phyloP scores from a whole-genome alignment of 2,113 vertebrate genomes.

The Nothobranchius furzeri region DNA sequence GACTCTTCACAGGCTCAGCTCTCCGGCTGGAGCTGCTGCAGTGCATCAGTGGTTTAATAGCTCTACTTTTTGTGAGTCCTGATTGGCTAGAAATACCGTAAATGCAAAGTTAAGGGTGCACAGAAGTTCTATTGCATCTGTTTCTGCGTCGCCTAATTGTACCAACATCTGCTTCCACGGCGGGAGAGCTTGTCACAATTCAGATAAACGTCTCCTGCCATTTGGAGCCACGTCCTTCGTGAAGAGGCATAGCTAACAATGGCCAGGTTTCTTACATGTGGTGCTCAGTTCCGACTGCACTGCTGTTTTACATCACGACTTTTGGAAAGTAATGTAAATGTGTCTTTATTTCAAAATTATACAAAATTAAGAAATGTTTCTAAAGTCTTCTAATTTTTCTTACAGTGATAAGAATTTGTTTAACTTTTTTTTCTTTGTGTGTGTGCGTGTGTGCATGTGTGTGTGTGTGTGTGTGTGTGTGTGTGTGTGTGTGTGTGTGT shows the following conservation, averaged over 20 bases:
- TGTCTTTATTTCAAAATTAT: neutral
- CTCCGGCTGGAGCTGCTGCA: conserved; percentile 54
- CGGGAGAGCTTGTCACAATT: conserved; percentile 17
- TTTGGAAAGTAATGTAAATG: neutral
- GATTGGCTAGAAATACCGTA: conserved; percentile 45
- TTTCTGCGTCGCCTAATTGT: conserved; percentile 36
- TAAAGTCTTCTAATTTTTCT: no score
- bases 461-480: no score
- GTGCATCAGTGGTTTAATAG: conserved; percentile 62
- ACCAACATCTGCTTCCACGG: conserved; percentile 18
- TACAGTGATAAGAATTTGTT: neutral
- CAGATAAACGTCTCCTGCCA: conserved; percentile 11
- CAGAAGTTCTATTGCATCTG: conserved; percentile 19
- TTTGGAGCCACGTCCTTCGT: neutral
- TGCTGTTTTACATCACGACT: no score
- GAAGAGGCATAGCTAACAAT: neutral
- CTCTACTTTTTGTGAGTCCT: conserved; percentile 14
- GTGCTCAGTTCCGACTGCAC: neutral
- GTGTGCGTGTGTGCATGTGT: no score
- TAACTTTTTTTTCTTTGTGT: no score
- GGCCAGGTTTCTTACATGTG: neutral
- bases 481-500: no score
- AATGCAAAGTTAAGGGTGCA: conserved; percentile 25
- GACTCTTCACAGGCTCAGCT: conserved; percentile 54
- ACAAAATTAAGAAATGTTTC: no score